Base-by-base conservation (phyloP, 2,113 vertebrate species). In the Prolemur simus region DNA sequence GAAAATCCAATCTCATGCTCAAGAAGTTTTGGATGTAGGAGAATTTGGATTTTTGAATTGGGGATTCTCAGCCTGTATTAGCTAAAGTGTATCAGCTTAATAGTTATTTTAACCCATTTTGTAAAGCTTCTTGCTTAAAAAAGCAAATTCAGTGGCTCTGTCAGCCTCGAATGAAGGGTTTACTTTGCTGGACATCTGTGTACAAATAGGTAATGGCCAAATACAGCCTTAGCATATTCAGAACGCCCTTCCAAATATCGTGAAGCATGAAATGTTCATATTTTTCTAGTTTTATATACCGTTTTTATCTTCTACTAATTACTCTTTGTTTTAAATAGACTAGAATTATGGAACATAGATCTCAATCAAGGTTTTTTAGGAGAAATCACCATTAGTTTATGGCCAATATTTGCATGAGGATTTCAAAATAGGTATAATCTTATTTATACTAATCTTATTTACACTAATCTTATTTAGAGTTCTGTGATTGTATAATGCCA, bases 401-500 rank as follows among this genome's bases (percentile, higher is more conserved):
- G 27, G 12, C 39, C 4, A 85, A 32, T 87, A 96, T 96, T 97
- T 98, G 94, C 94, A 92, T 95, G 81, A 94, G 66, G 15, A 77
- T 97, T 94, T 94, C 63, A 87, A 80, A 91, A 96, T 97, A 92
- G 74, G 27, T 89, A 54, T 56, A 2, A 69, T 34, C 58, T 81
- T 49, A 68, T 37, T 76, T 97, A 78, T 1, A 95, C 52, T 95
- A 63, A 39, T 87, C 97, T 96, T 97, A 91, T 78, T 97, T 97
- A 78, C 2, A 95, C 52, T 95, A 63, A 39, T 87, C 97, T 96
- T 97, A 91, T 78, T 97, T 78, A 11, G 47, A 98, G 63, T 96
- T 98, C 74, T 88, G n/a, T 98, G 97, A 95, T 97, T 97, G 39
- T 96, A 78, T 58, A 81, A 83, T 81, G 6, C 27, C 64, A 52